Evolutionary conservation across 2,888 invertebrate species (phyloP).

Genomic region (Ornithoptera priamus): DNA sequence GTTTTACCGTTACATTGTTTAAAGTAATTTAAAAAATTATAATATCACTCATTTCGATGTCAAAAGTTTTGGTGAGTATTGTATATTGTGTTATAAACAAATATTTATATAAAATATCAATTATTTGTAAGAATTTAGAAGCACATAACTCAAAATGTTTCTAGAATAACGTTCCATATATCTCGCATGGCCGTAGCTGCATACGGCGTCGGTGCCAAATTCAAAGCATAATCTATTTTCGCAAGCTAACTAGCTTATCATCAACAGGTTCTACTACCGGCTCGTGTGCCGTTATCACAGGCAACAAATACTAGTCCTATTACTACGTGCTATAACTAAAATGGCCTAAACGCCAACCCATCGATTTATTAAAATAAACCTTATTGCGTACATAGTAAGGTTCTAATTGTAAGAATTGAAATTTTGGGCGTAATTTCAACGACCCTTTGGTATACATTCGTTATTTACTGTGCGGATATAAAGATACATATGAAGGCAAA

Average conservation of each 20-base stretch:
- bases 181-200: conserved; percentile 47
- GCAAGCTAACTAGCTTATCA: conserved; percentile 60
- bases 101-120: neutral
- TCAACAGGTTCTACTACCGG: conserved; percentile 76
- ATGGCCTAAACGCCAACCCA: conserved; percentile 3
- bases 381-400: neutral
- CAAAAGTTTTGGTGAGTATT: too few relatives aligned
- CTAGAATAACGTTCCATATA: conserved; percentile 47
- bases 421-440: conserved; percentile 15
- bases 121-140: conserved; percentile 15
- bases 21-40: too few relatives aligned
- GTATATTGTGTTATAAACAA: neutral
- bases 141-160: conserved; percentile 33
- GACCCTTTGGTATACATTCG: conserved; percentile 19
- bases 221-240: conserved; percentile 73
- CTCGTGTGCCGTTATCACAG: conserved; percentile 77
- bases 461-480: conserved; percentile 13
- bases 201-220: conserved; percentile 49
- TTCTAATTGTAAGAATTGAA: neutral
- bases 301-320: conserved; percentile 67
- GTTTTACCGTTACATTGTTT: too few relatives aligned
- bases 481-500: conserved; percentile 5
- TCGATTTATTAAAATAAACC: neutral
- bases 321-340: conserved; percentile 16
- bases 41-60: too few relatives aligned